These are phyloP conservation scores for Okapia johnstoni DNA, from an alignment of 2,113 vertebrate species.

Conservation along the genomic window DNA sequence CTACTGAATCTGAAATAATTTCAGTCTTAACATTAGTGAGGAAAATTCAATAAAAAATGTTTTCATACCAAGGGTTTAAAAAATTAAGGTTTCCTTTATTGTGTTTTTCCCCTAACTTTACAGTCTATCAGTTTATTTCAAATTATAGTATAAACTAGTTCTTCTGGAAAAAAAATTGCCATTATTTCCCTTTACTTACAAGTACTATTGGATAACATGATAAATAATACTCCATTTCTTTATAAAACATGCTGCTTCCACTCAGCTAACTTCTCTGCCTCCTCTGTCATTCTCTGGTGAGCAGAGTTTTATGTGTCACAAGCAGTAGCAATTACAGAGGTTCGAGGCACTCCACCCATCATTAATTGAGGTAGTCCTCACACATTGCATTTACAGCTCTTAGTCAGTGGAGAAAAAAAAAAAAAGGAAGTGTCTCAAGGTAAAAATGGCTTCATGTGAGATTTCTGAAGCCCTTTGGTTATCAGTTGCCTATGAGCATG, in stretches of 20 bases:
- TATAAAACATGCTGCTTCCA: not conserved
- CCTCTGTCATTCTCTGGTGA: not conserved
- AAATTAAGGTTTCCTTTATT: not conserved
- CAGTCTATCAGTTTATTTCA: not conserved
- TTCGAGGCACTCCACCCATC: not conserved
- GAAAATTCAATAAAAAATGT: conserved; percentile 14
- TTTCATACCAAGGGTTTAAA: conserved; percentile 3
- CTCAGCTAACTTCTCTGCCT: not conserved
- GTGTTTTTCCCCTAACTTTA: not conserved
- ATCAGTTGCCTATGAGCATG: not conserved
- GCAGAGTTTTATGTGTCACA: not conserved
- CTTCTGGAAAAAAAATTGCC: not conserved
- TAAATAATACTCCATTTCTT: not conserved
- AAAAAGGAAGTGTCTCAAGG: not conserved
- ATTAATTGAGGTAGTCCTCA: not conserved
- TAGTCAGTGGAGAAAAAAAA: not conserved
- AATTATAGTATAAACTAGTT: conserved; percentile 12
- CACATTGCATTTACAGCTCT: not conserved
- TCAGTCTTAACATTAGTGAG: not conserved
- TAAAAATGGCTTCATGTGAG: not conserved
- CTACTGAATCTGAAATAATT: conserved; percentile 9
- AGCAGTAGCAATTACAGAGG: not conserved
- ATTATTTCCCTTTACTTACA: not conserved
- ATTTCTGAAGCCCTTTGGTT: not conserved
- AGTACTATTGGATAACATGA: not conserved